Conservation (phyloP, 2,113 vertebrate species). For the Psilopogon haemacephalus region DNA sequence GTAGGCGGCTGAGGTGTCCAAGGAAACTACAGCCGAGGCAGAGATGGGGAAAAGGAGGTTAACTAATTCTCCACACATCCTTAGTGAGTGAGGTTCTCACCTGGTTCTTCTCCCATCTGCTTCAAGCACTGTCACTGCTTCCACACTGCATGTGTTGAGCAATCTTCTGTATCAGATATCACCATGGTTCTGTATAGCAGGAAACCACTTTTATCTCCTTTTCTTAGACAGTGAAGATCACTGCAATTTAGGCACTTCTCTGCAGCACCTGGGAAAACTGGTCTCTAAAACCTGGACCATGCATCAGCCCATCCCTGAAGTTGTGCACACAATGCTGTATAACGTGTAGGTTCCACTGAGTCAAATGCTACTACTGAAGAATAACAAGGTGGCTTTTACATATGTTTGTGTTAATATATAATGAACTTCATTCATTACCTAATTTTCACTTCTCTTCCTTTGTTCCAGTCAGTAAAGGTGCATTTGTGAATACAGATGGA, state of each 20-base stretch:
- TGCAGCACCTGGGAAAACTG: neutral
- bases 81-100: neutral
- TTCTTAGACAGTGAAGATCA: neutral
- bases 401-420: neutral
- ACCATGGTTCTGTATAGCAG: neutral
- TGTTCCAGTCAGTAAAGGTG: neutral
- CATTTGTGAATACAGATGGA: neutral
- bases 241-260: neutral
- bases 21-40: neutral
- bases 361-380: neutral
- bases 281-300: neutral
- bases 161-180: fast-evolving
- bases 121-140: neutral
- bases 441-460: neutral
- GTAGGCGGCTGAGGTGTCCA: neutral
- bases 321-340: no score
- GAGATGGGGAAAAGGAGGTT: neutral
- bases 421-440: neutral
- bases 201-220: neutral
- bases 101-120: neutral
- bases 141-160: fast-evolving
- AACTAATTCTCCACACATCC: neutral
- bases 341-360: fast-evolving
- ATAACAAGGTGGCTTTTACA: neutral
- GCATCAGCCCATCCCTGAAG: neutral